phyloP scores from a whole-genome alignment of 2,888 invertebrate genomes.

The Boloria euphrosyne region DNA sequence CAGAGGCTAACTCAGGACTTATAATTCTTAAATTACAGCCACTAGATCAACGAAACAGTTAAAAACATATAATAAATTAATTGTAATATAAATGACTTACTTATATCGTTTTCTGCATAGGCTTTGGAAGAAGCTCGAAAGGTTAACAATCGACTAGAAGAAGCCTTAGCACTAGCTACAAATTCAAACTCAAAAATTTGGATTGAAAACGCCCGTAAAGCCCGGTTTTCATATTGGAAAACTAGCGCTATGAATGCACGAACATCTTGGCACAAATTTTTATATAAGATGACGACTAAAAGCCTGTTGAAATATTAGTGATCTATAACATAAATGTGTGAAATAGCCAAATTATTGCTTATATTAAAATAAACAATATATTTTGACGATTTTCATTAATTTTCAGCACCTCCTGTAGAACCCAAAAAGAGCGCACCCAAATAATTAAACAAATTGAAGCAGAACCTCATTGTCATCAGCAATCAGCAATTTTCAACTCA shows the following conservation, averaged over 20 bases:
- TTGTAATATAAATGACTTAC: not conserved
- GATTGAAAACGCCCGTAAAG: constrained; percentile 56
- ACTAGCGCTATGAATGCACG: constrained; percentile 52
- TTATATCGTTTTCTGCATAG: constrained; percentile 36
- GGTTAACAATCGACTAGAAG: constrained; percentile 60
- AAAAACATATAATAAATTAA: not conserved
- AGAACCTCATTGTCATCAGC: no score
- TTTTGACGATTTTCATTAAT: no score
- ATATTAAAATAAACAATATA: no score
- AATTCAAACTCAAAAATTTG: constrained; percentile 54
- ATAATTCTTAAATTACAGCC: no score
- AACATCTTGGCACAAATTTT: constrained; percentile 60
- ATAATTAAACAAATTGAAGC: no score
- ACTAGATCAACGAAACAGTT: not conserved
- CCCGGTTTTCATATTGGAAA: constrained; percentile 58
- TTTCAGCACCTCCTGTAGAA: no score
- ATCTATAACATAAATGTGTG: no score
- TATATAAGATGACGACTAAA: constrained; percentile 60
- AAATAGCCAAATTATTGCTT: no score
- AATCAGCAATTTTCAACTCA: no score
- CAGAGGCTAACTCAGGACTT: no score
- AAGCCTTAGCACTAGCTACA: constrained; percentile 54
- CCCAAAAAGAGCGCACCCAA: no score
- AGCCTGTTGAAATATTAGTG: constrained; percentile 38
- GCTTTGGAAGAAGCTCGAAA: constrained; percentile 60